Base-by-base conservation (phyloP, 2,797 vertebrate genomes). In the Ciconia nigra region DNA sequence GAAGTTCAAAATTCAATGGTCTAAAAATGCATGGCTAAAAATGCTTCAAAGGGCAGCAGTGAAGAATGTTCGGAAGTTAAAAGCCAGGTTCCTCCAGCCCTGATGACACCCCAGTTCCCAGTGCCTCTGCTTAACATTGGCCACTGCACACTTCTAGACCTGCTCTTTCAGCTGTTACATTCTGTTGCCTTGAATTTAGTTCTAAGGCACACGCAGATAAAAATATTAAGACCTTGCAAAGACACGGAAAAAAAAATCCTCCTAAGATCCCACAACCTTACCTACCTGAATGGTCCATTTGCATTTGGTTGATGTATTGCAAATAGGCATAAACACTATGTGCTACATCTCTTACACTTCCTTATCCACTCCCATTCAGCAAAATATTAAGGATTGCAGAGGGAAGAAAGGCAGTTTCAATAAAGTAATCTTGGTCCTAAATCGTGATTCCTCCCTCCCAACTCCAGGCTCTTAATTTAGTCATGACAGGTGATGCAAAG, bases 1-100 rank as follows among this genome's bases (percentile, higher is more conserved):
- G 79, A 92, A 94, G 89, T 95, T 95, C 92, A 96, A 90, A 95
- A 91, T 86, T 81, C 83, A 83, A 47, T 77, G 77, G 62, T 80
- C 84, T 92, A 71, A 83, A 87, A 93, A 72, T 47, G 86, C 67
- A 85, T 73, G 78, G 90, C 78, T 93, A 59, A 93, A 94, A 95
- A 80, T 71, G 77, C 59, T 87, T 92, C 74, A 54, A 87, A 90
- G 92, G 79, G 71, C 52, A 92, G 44, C 52, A 59, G 35, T 15
- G 57, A 90, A 90, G 81, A 77, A 87, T 74, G 49, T 47, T 85
- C 6, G 1, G 73, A 82, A 93, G 89, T 81, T 46, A 73, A 94
- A 79, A 51, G 37, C 26, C 69, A 80, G 46, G 49, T 89, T 93
- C 31, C 52, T 62, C 44, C 35, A 89, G 47, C 46, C 47, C 49